These are phyloP conservation scores for Esox masquinongy DNA, from an alignment of 2,797 vertebrate species.

Conservation along the genomic window DNA sequence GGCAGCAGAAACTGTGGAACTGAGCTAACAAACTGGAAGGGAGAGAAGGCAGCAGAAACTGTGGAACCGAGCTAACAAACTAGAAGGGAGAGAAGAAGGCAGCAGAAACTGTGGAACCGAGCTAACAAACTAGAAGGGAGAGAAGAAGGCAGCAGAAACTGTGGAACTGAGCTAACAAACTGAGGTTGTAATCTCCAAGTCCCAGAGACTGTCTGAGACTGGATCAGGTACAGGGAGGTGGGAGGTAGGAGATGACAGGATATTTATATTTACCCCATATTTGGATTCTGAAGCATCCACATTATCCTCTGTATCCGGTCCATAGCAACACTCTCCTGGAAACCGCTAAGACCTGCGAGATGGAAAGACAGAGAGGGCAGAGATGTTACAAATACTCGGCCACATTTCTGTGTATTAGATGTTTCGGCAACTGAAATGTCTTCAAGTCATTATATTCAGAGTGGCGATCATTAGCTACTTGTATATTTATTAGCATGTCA, in stretches of 20 bases:
- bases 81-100: not conserved
- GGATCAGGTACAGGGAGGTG: not conserved
- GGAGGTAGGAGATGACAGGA: not conserved
- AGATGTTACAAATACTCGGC: not conserved
- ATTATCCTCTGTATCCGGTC: conserved; percentile 69
- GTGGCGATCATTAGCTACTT: no score
- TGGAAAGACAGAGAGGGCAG: not conserved
- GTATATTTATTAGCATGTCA: no score
- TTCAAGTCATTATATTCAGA: no score
- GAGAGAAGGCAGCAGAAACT: not conserved
- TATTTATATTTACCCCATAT: conserved; percentile 57
- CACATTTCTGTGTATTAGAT: not conserved
- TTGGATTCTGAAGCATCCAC: conserved; percentile 66
- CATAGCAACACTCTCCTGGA: conserved; percentile 65
- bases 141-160: not conserved
- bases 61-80: not conserved
- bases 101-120: not conserved
- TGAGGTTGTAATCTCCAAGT: not conserved
- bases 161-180: not conserved
- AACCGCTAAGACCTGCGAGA: conserved; percentile 61
- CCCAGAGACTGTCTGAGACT: not conserved
- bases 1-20: not conserved
- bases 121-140: not conserved
- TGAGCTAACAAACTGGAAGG: no score
- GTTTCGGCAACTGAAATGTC: no score